Percentiles rank a stretch among this genome's conserved stretches.
Evolutionary conservation across 2,113 vertebrate species (phyloP).

Genomic region (Amphiprion ocellaris): DNA sequence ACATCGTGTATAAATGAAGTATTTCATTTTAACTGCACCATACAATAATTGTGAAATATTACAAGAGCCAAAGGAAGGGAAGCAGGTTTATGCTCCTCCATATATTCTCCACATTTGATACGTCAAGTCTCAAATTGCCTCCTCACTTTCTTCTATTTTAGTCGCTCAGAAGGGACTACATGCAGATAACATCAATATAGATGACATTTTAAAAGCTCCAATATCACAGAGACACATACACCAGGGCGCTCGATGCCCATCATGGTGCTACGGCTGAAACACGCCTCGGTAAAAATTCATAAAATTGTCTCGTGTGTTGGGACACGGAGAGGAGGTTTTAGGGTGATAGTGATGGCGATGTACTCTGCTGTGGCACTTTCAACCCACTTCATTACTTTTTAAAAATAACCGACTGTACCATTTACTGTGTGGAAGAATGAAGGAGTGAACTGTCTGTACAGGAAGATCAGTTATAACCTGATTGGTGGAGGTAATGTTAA

Average conservation of each 20-base stretch:
- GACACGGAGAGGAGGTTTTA: background rate
- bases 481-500: too few relatives aligned
- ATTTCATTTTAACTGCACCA: too few relatives aligned
- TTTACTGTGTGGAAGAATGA: too few relatives aligned
- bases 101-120: constrained; percentile 17
- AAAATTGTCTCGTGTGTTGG: background rate
- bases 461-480: too few relatives aligned
- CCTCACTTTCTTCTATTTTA: constrained; percentile 31
- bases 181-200: background rate
- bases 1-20: too few relatives aligned
- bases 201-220: constrained; percentile 30
- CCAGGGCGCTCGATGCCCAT: background rate
- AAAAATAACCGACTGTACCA: too few relatives aligned
- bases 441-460: too few relatives aligned
- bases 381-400: background rate
- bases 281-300: constrained; percentile 1
- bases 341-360: background rate
- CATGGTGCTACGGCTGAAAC: background rate
- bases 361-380: background rate
- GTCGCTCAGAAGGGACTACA: constrained; percentile 8
- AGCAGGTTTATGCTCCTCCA: background rate
- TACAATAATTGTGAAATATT: too few relatives aligned
- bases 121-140: constrained; percentile 38
- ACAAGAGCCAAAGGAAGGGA: too few relatives aligned
- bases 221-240: constrained; percentile 36